These are phyloP conservation scores for Macrocentrus cingulum DNA, from an alignment of 1,140 invertebrate genomes.

Conservation along the genomic window DNA sequence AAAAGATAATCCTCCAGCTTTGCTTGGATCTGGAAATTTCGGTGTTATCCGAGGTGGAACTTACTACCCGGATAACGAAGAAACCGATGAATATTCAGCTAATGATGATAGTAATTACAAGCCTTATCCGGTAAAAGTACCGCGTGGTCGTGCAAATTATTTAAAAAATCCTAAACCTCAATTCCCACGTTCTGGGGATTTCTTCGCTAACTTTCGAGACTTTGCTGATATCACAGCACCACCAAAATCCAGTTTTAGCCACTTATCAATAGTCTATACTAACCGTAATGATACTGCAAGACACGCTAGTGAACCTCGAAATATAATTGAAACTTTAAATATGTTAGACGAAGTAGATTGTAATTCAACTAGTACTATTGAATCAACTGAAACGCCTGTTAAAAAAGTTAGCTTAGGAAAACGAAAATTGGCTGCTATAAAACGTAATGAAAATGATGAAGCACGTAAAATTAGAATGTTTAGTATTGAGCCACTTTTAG, in stretches of 20 bases:
- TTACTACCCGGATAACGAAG: constrained; percentile 69
- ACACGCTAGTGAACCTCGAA: constrained; percentile 68
- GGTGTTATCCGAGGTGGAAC: constrained; percentile 85
- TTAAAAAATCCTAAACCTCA: constrained; percentile 58
- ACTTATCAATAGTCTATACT: constrained; percentile 78
- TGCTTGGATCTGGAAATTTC: constrained; percentile 85
- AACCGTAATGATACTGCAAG: constrained; percentile 67
- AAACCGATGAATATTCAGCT: constrained; percentile 60
- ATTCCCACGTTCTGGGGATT: constrained; percentile 48
- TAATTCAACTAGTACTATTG: constrained; percentile 31
- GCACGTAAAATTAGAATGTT: constrained; percentile 58
- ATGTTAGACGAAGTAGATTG: constrained; percentile 62
- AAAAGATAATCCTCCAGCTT: constrained; percentile 49
- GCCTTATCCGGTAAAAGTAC: constrained; percentile 69
- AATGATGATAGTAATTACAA: constrained; percentile 58
- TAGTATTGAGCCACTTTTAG: constrained; percentile 67
- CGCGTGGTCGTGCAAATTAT: constrained; percentile 64
- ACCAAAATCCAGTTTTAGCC: constrained; percentile 77
- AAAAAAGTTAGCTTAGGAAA: constrained; percentile 66
- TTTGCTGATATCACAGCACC: constrained; percentile 86
- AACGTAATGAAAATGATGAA: constrained; percentile 62
- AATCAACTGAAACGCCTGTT: constrained; percentile 47
- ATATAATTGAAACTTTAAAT: constrained; percentile 78
- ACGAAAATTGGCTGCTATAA: constrained; percentile 68
- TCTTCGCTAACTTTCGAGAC: constrained; percentile 83